Evolutionary conservation across 2,888 invertebrate species (phyloP).

Genomic region (Acrocyrtus sp.): DNA sequence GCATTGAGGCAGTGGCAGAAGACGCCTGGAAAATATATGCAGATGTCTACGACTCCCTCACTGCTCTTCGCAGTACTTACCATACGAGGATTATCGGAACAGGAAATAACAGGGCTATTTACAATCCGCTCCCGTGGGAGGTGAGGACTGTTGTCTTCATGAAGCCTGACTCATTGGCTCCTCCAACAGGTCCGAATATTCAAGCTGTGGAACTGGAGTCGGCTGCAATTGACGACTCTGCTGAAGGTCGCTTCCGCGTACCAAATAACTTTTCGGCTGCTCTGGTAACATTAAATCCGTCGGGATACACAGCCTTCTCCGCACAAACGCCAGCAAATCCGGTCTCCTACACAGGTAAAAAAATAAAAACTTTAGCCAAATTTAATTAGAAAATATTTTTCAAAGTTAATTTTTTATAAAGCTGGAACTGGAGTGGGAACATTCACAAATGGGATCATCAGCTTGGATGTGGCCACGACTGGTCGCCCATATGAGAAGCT

Average conservation of each 20-base stretch:
- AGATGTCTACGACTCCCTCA: conserved; percentile 36
- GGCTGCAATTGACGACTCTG: conserved; percentile 37
- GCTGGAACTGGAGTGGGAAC: conserved; percentile 36
- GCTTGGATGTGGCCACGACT: conserved; percentile 38
- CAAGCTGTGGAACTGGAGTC: conserved; percentile 41
- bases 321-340: conserved; percentile 31
- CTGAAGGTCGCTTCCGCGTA: conserved; percentile 49
- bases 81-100: conserved; percentile 37
- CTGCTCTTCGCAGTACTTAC: conserved; percentile 44
- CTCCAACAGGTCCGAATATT: conserved; percentile 41
- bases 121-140: conserved; percentile 54
- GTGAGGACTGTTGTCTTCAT: conserved; percentile 58
- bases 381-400: neutral
- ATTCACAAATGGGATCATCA: conserved; percentile 41
- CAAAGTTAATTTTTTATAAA: conserved; percentile 1
- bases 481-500: conserved; percentile 46
- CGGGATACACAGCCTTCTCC: conserved; percentile 39
- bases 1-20: conserved; percentile 66
- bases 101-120: conserved; percentile 44
- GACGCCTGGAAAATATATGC: conserved; percentile 65
- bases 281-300: conserved; percentile 44
- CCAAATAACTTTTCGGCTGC: conserved; percentile 55
- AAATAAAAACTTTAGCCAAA: too few relatives aligned
- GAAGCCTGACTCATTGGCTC: conserved; percentile 35
- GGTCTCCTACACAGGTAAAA: conserved; percentile 39